These are phyloP conservation scores for Gryllus bimaculatus DNA, from an alignment of 1,140 invertebrate species.

Conservation along the genomic window DNA sequence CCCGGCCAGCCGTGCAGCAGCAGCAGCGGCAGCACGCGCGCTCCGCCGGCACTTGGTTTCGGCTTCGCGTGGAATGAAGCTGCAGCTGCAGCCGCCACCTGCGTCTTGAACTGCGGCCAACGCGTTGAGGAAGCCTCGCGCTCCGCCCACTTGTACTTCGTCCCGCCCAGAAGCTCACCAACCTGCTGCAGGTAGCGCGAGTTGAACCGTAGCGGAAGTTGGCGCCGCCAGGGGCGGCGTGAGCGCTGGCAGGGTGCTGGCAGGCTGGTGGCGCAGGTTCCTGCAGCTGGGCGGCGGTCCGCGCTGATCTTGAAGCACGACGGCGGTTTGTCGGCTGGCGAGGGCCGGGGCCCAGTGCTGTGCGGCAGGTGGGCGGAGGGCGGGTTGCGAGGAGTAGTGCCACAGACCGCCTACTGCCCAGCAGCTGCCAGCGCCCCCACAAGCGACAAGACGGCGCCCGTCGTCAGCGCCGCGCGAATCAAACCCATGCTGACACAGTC, in stretches of 20 bases:
- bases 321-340: neutral
- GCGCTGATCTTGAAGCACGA: conserved; percentile 13
- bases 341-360: neutral
- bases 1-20: conserved; percentile 86
- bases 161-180: conserved; percentile 55
- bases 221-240: conserved; percentile 52
- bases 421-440: neutral
- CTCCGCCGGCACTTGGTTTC: conserved; percentile 32
- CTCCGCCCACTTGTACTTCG: conserved; percentile 64
- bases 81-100: conserved; percentile 59
- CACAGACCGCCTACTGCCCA: neutral
- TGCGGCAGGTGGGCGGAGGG: neutral
- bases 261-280: conserved; percentile 52
- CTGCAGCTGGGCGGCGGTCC: conserved; percentile 29
- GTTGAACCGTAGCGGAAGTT: conserved; percentile 74
- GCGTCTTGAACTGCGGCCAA: conserved; percentile 62
- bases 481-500: too few species aligned
- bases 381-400: neutral
- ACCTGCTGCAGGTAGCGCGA: conserved; percentile 52
- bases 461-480: too few species aligned
- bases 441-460: neutral
- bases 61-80: conserved; percentile 59
- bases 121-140: conserved; percentile 57
- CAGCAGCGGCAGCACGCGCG: conserved; percentile 47
- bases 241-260: conserved; percentile 31